Conservation (phyloP, 2,113 vertebrate species). For the Pionites leucogaster region DNA sequence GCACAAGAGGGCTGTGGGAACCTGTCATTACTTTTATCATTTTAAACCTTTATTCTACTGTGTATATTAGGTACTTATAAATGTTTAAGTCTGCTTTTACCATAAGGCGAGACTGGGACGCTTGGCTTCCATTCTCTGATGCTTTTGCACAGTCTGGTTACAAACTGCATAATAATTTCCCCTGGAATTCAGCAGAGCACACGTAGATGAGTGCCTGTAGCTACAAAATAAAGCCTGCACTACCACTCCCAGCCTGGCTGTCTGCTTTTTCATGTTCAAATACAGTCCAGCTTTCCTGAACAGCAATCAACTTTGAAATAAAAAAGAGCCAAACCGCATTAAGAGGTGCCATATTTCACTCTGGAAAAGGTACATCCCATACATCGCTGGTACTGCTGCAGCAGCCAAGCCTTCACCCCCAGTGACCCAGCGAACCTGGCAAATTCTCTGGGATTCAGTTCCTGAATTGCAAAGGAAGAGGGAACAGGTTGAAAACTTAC, state of each 20-base stretch:
- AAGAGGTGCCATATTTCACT: background rate
- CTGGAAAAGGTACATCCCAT: background rate
- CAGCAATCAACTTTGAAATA: background rate
- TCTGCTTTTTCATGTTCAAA: background rate
- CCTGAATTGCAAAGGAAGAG: background rate
- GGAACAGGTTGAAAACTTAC: background rate
- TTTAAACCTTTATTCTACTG: background rate
- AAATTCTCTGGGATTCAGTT: background rate
- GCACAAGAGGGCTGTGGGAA: background rate
- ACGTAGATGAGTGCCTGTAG: accelerated
- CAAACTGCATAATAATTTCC: background rate
- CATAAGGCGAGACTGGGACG: background rate
- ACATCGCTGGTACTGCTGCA: accelerated
- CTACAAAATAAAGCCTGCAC: background rate
- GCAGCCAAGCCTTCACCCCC: background rate
- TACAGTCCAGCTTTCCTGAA: background rate
- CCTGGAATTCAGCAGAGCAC: background rate
- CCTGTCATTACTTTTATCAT: background rate
- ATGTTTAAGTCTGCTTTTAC: background rate
- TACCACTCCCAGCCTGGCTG: background rate
- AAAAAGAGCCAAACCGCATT: background rate
- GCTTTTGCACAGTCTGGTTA: background rate
- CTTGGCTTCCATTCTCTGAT: background rate
- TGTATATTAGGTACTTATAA: background rate
- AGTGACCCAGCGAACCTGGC: background rate